These are phyloP conservation scores for Ectemnius cavifrons DNA, from an alignment of 2,888 invertebrate species.

Conservation along the genomic window DNA sequence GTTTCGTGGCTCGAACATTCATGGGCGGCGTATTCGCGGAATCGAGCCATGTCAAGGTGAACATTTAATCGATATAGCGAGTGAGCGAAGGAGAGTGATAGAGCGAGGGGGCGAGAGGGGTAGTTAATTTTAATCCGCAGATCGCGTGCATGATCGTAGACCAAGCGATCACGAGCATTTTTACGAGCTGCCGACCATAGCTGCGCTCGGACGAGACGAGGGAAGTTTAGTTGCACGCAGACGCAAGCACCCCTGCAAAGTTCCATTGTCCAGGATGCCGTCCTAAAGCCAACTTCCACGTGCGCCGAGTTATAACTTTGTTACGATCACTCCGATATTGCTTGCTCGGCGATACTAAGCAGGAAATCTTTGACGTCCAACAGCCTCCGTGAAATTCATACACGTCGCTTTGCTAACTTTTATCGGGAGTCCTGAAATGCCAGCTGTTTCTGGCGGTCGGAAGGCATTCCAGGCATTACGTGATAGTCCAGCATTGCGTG, in stretches of 20 bases:
- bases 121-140: constrained; percentile 66
- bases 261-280: too few species aligned
- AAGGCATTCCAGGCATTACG: too few species aligned
- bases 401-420: too few species aligned
- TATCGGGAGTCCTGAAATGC: too few species aligned
- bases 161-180: constrained; percentile 53
- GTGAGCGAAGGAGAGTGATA: constrained; percentile 20
- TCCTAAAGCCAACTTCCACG: too few species aligned
- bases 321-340: not conserved
- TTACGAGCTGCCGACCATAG: constrained; percentile 32
- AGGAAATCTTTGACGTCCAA: too few species aligned
- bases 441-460: too few species aligned
- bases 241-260: not conserved
- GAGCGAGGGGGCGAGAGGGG: constrained; percentile 28
- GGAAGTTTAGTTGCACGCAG: not conserved
- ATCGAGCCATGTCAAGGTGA: constrained; percentile 65
- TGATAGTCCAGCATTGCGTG: not conserved
- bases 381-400: too few species aligned
- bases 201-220: not conserved
- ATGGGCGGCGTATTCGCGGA: constrained; percentile 37
- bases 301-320: not conserved
- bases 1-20: constrained; percentile 4
- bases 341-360: too few species aligned
- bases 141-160: constrained; percentile 57
- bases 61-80: constrained; percentile 68